These are phyloP conservation scores for Ptyas mucosa DNA, from an alignment of 2,113 vertebrate species.

Conservation along the genomic window DNA sequence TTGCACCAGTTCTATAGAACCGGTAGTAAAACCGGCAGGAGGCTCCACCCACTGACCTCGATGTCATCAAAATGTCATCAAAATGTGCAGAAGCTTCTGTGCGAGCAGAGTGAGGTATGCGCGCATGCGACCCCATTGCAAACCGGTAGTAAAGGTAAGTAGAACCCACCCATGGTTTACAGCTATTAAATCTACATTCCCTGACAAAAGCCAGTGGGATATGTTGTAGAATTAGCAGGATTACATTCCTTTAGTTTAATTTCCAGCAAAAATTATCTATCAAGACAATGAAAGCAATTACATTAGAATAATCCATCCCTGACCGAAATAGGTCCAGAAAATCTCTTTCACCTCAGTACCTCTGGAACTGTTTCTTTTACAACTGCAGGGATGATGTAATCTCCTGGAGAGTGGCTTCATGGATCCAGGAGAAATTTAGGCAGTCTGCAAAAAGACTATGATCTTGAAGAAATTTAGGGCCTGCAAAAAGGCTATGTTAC, in stretches of 20 bases:
- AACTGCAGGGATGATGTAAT: not conserved
- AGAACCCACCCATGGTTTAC: too few species aligned
- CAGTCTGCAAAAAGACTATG: too few species aligned
- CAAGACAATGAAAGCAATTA: not conserved
- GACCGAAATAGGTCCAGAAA: not conserved
- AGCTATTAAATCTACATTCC: too few species aligned
- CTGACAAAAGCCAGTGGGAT: not conserved
- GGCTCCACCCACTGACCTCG: too few species aligned
- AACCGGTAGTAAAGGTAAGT: too few species aligned
- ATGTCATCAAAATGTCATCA: too few species aligned
- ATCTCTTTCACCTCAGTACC: not conserved
- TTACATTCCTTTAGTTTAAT: not conserved
- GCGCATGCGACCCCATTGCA: too few species aligned
- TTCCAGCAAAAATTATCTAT: not conserved
- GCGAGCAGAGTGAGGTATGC: too few species aligned
- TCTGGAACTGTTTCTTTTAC: not conserved
- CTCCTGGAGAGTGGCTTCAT: not conserved
- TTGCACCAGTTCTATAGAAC: too few species aligned
- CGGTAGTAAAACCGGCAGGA: too few species aligned
- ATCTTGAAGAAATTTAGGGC: too few species aligned
- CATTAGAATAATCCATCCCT: not conserved
- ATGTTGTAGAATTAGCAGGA: not conserved
- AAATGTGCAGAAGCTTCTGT: too few species aligned
- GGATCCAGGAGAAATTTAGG: not conserved
- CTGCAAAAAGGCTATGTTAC: not conserved